These are phyloP conservation scores for Karalla daura DNA, from an alignment of 2,797 vertebrate genomes.

Conservation along the genomic window DNA sequence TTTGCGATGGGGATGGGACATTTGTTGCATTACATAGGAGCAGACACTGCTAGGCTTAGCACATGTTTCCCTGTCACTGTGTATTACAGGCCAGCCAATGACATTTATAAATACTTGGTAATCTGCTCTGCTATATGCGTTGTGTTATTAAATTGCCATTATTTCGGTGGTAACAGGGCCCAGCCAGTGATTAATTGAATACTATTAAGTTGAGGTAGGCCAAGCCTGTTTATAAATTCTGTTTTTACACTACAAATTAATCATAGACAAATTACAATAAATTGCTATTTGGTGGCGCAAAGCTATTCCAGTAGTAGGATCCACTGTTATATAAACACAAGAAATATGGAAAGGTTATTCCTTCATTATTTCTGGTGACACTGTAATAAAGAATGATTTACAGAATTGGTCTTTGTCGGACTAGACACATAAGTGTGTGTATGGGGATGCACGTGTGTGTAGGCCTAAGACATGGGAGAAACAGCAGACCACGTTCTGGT, in stretches of 20 bases:
- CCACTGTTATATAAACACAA: constrained; percentile 39
- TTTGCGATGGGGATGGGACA: constrained; percentile 76
- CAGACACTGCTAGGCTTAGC: constrained; percentile 75
- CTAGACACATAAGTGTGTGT: constrained; percentile 40
- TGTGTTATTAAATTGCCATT: constrained; percentile 84
- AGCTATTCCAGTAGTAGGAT: constrained; percentile 43
- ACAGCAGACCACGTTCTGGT: constrained; percentile 74
- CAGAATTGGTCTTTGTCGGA: constrained; percentile 32
- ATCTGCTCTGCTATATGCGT: constrained; percentile 74
- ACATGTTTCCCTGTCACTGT: constrained; percentile 78
- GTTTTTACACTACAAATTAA: constrained; percentile 73
- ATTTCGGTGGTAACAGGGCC: constrained; percentile 74
- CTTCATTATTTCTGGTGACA: constrained; percentile 65
- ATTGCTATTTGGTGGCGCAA: constrained; percentile 57
- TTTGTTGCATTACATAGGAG: constrained; percentile 82
- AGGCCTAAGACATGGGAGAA: constrained; percentile 53
- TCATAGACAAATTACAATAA: constrained; percentile 73
- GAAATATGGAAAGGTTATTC: constrained; percentile 61
- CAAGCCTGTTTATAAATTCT: constrained; percentile 71
- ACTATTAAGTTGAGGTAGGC: constrained; percentile 80
- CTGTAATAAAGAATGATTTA: constrained; percentile 71
- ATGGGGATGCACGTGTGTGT: constrained; percentile 26
- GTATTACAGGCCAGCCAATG: constrained; percentile 74
- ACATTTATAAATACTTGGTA: constrained; percentile 84
- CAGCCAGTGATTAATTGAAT: constrained; percentile 81